Conservation (phyloP, 1,140 invertebrate species). For the Drosophila kohkoa region DNA sequence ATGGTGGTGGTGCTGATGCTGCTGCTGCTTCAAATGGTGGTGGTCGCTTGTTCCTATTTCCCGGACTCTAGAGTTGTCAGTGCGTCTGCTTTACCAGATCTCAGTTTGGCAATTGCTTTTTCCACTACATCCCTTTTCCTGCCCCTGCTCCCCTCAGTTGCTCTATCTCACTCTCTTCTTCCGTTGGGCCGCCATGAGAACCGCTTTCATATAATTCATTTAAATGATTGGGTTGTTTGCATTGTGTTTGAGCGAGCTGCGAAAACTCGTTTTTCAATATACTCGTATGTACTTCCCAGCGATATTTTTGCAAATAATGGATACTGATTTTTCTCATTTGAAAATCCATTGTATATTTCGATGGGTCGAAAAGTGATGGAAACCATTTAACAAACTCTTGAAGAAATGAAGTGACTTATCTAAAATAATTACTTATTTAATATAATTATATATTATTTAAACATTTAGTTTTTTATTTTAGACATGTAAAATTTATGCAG, state of each 20-base stretch:
- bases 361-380: neutral
- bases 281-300: slow-evolving; percentile 58
- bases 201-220: slow-evolving; percentile 74
- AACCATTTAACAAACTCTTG: neutral
- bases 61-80: slow-evolving; percentile 3
- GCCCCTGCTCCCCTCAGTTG: slow-evolving; percentile 10
- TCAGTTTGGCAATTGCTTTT: slow-evolving; percentile 26
- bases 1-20: slow-evolving; percentile 6
- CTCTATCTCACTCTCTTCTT: slow-evolving; percentile 5
- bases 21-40: slow-evolving; percentile 5
- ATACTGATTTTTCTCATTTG: slow-evolving; percentile 41
- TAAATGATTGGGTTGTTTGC: slow-evolving; percentile 80
- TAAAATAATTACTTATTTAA: neutral
- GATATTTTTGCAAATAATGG: slow-evolving; percentile 6
- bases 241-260: slow-evolving; percentile 38
- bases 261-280: slow-evolving; percentile 69
- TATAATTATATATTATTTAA: no score
- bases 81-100: slow-evolving; percentile 32
- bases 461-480: no score
- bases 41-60: slow-evolving; percentile 10
- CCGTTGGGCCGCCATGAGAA: slow-evolving; percentile 37
- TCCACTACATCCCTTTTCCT: slow-evolving; percentile 51
- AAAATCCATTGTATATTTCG: slow-evolving; percentile 23
- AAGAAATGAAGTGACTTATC: neutral
- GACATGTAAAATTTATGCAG: no score